A percentile compares a stretch with the other conserved stretches of the same genome.
Evolutionary conservation across 2,797 vertebrate species (phyloP).

Genomic region (Okamejei kenojei): DNA sequence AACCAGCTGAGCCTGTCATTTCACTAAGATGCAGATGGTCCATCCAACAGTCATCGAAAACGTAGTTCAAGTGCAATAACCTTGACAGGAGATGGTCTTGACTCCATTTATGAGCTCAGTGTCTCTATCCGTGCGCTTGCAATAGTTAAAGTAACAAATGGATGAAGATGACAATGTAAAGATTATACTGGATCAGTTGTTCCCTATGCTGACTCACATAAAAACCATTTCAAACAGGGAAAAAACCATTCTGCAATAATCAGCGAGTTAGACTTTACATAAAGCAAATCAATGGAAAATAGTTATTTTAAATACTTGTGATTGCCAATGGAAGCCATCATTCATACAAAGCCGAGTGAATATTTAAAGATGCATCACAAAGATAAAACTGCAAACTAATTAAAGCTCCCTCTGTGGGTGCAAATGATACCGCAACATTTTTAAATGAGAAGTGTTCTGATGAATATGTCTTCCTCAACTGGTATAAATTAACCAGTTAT

Average conservation of each 20-base stretch:
- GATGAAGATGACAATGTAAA: not conserved
- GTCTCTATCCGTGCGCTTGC: not conserved
- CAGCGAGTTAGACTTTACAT: not conserved
- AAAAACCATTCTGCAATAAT: not conserved
- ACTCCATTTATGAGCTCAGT: not conserved
- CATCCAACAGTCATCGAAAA: not conserved
- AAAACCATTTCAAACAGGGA: not conserved
- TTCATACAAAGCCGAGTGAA: not conserved
- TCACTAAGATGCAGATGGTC: not conserved
- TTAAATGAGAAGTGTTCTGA: not conserved
- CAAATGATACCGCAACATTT: not conserved
- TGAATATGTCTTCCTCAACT: not conserved
- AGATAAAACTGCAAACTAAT: not conserved
- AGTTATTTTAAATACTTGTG: not conserved
- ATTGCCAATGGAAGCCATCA: not conserved
- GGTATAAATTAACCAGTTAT: not conserved
- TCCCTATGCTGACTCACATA: not conserved
- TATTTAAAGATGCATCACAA: not conserved
- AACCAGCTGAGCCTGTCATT: not conserved
- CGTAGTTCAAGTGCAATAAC: not conserved
- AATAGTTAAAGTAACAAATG: not conserved
- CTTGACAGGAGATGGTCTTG: not conserved
- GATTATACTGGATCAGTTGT: not conserved
- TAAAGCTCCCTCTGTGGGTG: not conserved
- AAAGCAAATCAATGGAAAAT: not conserved